Base-by-base conservation (phyloP, 1,140 invertebrate species). In the Rhizoglyphus robini region DNA sequence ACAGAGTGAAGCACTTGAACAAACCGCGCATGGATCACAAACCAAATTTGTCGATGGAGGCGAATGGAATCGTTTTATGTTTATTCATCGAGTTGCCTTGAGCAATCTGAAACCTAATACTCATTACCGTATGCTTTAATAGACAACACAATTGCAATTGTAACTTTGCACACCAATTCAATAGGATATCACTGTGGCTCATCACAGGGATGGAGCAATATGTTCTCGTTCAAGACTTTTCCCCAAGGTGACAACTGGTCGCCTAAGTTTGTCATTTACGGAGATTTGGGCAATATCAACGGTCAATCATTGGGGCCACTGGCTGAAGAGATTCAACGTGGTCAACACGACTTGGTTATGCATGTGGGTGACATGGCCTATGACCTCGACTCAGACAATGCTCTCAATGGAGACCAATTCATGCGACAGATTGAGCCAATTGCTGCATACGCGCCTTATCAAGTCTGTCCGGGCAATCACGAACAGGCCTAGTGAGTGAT, bases 401-500 rank as follows among this genome's bases (percentile, higher is more conserved):
- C 5, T 8, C n/a, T 5, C 54, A 81, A 88, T 61, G 90, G 90
- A 0, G 88, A 94, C 78, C 82, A 86, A 75, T 95, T 92, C 75
- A 91, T 94, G 88, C 80, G 83, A 31, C 88, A 90, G 79, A 85
- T 95, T 67, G 83, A 93, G 77, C 81, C 85, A 2, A 79, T 94
- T 59, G 88, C 91, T 58, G 88, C 86, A 36, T 85, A 86, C 76
- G 78, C 92, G 65, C 90, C 90, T 1, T 95, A 95, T 73, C 91
- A 92, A 88, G 88, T 87, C 2, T 86, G 86, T 70, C 83, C 86
- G 64, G 90, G 90, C 54, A 94, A 94, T 75, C 90, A 94, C 69
- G 90, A 94, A 76, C 81, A 86, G 72, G 80, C 76, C 68, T 88
- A 89, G 72, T 92, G 92, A 76, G 20, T 49, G 80, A 91, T 65